Evolutionary conservation across 2,797 vertebrate genomes (phyloP), one percentile per base, ranked within the genome.

Genomic region (Chelmon rostratus): DNA sequence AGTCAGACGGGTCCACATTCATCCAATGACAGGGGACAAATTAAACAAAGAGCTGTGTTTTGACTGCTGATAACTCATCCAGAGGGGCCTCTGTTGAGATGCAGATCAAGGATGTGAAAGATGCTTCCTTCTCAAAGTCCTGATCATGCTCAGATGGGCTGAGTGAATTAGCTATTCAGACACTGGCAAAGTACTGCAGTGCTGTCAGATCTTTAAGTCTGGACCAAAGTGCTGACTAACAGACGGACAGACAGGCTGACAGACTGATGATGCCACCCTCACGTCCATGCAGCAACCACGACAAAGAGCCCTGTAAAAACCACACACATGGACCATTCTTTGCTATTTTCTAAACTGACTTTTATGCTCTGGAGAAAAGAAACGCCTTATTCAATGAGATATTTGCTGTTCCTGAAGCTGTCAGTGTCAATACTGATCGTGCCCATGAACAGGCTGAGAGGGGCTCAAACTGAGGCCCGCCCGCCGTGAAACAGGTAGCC

Each of bases 391-490:
- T 61, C 38, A 69, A 53, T 23, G 44, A 33, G 8, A n/a, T 7
- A 18, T 52, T 56, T 31, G 37, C 6, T 52, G 35, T 61, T 44
- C 49, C 13, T 31, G 53, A 35, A 46, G 44, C 53, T 76, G 58
- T 54, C 49, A 52, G 25, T n/a, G 18, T 64, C 40, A 28, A 44
- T 31, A 25, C 50, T 3, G 11, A 80, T 49, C 25, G 49, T 40
- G 23, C 21, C 58, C 19, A 81, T 83, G 9, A 79, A 25, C 57
- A 65, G 44, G 49, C 52, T n/a, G 74, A 76, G 31, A 67, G 28
- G 0, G 8, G 18, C 19, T 64, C 62, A 37, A 44, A 76, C 40
- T 21, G 49, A 57, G 49, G 67, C 54, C 15, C 59, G 46, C 46
- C 38, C 10, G 12, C 64, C 5, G 19, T 11, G 40, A 76, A 72